A percentile compares a stretch with the other conserved stretches of the same genome.
Evolutionary conservation across 2,888 invertebrate species (phyloP).

Genomic region (Leucania comma): DNA sequence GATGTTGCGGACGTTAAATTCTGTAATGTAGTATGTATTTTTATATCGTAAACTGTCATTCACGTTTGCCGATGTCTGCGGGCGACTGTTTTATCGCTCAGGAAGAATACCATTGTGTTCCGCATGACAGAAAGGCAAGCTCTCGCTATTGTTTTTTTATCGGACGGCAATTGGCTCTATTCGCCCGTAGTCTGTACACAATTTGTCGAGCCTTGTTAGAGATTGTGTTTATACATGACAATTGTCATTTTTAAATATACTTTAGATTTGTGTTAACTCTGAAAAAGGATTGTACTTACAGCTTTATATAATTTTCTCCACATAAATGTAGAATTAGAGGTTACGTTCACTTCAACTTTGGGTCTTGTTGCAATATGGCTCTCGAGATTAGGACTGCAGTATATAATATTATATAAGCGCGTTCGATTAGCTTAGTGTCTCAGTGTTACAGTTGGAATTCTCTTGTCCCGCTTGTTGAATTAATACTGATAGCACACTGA

Average conservation of each 20-base stretch:
- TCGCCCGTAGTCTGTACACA: constrained; percentile 61
- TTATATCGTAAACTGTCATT: constrained; percentile 71
- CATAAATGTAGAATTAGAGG: constrained; percentile 7
- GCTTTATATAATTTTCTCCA: not conserved
- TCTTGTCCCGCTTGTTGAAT: constrained; percentile 52
- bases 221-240: constrained; percentile 38
- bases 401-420: constrained; percentile 29
- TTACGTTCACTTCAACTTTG: not conserved
- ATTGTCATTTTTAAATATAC: constrained; percentile 11
- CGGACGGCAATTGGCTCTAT: constrained; percentile 65
- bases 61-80: constrained; percentile 67
- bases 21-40: constrained; percentile 67
- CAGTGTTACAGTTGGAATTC: constrained; percentile 45
- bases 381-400: constrained; percentile 19
- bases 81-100: constrained; percentile 71
- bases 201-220: constrained; percentile 56
- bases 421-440: constrained; percentile 54
- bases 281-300: not conserved
- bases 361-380: constrained; percentile 7
- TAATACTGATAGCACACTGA: constrained; percentile 50
- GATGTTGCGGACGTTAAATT: constrained; percentile 66
- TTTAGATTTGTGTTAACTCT: not conserved
- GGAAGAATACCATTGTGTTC: constrained; percentile 69
- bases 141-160: constrained; percentile 70
- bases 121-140: constrained; percentile 65